Evolutionary conservation across 2,797 vertebrate species (phyloP).

Genomic region (Nothura maculosa): DNA sequence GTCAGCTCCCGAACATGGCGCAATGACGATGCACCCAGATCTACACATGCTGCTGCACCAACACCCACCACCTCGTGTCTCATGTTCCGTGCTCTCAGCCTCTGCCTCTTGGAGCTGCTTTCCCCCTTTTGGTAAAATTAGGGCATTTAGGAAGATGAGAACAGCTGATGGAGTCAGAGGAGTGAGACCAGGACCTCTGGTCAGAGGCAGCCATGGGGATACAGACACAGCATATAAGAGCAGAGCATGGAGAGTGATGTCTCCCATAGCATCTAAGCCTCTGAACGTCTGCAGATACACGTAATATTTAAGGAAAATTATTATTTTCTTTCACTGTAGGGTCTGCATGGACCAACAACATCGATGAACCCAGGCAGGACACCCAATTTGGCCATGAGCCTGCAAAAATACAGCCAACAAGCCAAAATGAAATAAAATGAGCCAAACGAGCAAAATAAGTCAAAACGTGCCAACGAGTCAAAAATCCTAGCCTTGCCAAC

Average conservation of each 20-base stretch:
- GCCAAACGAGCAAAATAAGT: too few relatives aligned
- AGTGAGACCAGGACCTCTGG: not conserved
- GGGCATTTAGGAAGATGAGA: not conserved
- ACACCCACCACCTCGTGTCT: fast-evolving
- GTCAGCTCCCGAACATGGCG: fast-evolving
- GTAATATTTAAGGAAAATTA: not conserved
- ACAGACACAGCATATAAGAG: not conserved
- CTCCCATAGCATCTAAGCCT: fast-evolving
- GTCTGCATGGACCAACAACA: fast-evolving
- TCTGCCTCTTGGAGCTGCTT: fast-evolving
- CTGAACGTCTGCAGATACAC: not conserved
- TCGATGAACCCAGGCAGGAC: not conserved
- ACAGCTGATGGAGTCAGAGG: not conserved
- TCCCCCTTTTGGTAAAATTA: not conserved
- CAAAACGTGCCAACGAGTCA: too few relatives aligned
- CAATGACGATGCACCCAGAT: fast-evolving
- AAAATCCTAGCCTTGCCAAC: not conserved
- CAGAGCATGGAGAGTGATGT: fast-evolving
- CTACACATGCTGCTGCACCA: not conserved
- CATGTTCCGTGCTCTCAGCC: fast-evolving
- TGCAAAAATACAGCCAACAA: not conserved
- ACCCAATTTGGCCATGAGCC: fast-evolving
- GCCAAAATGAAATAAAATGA: too few relatives aligned
- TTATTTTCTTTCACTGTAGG: not conserved
- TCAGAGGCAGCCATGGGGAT: fast-evolving